phyloP scores from a whole-genome alignment of 2,797 vertebrate species.

The Synanceia verrucosa region DNA sequence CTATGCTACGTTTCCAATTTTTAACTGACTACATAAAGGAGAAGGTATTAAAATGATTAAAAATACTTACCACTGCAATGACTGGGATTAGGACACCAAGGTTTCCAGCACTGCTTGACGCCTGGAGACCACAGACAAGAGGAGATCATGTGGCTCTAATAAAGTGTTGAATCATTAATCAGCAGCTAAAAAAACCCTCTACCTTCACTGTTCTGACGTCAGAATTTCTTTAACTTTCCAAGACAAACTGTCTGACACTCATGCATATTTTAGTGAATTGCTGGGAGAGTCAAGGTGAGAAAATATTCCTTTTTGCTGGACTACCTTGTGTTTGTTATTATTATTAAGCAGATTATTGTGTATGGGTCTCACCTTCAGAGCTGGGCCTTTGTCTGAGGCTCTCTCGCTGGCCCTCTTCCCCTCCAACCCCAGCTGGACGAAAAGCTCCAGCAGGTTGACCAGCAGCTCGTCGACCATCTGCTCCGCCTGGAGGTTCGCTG shows the following conservation, averaged over 20 bases:
- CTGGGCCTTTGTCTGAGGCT: conserved; percentile 94
- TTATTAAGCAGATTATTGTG: no score
- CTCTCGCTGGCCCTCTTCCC: conserved; percentile 97
- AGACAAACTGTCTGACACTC: background rate
- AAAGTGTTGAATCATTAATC: no score
- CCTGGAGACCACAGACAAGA: conserved; percentile 74
- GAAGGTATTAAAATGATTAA: background rate
- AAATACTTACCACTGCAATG: conserved; percentile 93
- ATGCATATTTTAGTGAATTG: background rate
- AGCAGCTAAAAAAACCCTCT: no score
- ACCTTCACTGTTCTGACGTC: no score
- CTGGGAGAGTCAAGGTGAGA: no score
- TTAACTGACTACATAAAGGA: background rate
- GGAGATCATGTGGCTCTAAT: no score
- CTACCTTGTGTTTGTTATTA: background rate
- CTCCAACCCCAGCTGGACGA: conserved; percentile 96
- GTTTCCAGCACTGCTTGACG: conserved; percentile 98
- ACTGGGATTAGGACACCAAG: conserved; percentile 98
- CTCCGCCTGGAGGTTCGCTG: conserved; percentile 95
- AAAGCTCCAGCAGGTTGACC: conserved; percentile 97
- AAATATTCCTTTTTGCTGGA: background rate
- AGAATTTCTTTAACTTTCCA: background rate
- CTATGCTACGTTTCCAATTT: background rate
- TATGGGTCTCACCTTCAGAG: conserved; percentile 87
- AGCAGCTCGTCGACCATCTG: conserved; percentile 96